phyloP scores from a whole-genome alignment of 2,113 vertebrate species.

The Perognathus longimembris region DNA sequence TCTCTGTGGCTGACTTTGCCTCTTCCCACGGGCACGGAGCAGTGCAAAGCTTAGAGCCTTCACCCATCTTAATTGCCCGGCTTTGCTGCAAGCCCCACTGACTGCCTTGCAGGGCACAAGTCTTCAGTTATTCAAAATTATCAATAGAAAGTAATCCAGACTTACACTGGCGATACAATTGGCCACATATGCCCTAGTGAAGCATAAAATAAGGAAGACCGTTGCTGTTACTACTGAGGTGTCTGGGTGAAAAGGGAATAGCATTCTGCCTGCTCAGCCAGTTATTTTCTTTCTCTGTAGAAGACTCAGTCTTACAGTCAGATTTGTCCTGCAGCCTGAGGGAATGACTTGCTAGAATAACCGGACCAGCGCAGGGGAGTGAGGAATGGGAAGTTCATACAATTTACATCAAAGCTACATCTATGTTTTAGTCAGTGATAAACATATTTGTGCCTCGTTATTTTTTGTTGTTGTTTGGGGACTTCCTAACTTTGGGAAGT shows the following conservation, averaged over 20 bases:
- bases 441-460: neutral
- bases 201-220: slow-evolving; percentile 79
- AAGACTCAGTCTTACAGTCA: neutral
- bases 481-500: neutral
- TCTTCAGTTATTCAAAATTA: slow-evolving; percentile 84
- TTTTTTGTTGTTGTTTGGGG: neutral
- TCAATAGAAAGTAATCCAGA: slow-evolving; percentile 73
- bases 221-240: slow-evolving; percentile 61
- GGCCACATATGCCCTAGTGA: slow-evolving; percentile 57
- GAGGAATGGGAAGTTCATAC: no score
- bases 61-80: slow-evolving; percentile 80
- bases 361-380: neutral
- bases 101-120: slow-evolving; percentile 76
- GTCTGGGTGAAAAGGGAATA: slow-evolving; percentile 43
- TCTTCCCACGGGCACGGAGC: slow-evolving; percentile 72
- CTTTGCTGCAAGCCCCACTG: slow-evolving; percentile 78
- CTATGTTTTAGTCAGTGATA: neutral
- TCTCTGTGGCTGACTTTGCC: slow-evolving; percentile 85
- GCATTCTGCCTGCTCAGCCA: slow-evolving; percentile 42
- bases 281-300: slow-evolving; percentile 57
- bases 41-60: slow-evolving; percentile 77
- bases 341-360: neutral
- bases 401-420: neutral
- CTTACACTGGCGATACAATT: slow-evolving; percentile 69
- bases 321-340: neutral